Evolutionary conservation across 2,113 vertebrate genomes (phyloP), one percentile per base, ranked within the genome.

Genomic region (Alethe castanea): DNA sequence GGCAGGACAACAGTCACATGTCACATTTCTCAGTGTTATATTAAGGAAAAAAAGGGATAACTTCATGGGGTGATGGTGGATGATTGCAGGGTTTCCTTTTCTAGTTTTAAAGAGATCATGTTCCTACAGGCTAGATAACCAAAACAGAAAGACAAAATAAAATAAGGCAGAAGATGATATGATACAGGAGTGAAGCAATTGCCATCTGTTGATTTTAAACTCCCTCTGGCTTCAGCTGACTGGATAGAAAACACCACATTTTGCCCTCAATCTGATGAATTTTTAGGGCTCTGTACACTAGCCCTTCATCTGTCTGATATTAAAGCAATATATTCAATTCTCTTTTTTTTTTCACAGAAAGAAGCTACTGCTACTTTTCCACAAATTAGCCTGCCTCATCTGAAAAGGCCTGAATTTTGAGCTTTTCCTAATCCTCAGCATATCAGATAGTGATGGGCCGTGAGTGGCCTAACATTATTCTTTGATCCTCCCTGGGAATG

Each of bases 1-100:
- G 25, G 13, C 31, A 69, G 23, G 19, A 61, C 33, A 79, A 6
- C 0, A 0, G 20, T n/a, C 26, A 42, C 0, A 0, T 74, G 22
- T 53, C 69, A 47, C 18, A 52, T 19, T 5, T 11, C 36, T 71
- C 42, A 53, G 23, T 57, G 18, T 57, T 77, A 73, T 8, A 35
- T 73, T 65, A 78, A 20, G 44, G 10, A 42, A 11, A 71, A 78
- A 66, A 84, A 35, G 12, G 5, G 5, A 2, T 66, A 42, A 59
- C n/a, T 69, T 81, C 28, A 24, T 19, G 26, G 8, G 1, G 4
- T 52, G 40, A 57, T n/a, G 35, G 26, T 20, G 57, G 25, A 33
- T n/a, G 65, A 59, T 33, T 76, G 29, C 19, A 88, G 24, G 26
- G 13, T 65, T 82, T 86, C 20, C 7, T 35, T 47, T 90, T 65